Conservation (phyloP, 2,113 vertebrate species). For the Charina bottae region DNA sequence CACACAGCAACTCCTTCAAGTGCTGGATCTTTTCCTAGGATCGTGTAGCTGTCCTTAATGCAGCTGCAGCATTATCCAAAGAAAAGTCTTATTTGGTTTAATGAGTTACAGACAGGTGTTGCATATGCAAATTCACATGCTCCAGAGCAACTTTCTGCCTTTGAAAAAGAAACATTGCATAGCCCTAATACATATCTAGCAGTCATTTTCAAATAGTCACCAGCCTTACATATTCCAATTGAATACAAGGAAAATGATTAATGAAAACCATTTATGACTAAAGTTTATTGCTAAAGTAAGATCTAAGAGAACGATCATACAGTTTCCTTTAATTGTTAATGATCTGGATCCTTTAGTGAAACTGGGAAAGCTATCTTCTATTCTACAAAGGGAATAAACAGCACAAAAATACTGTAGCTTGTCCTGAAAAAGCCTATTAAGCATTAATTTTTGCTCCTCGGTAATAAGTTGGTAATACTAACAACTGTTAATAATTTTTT, state of each 20-base stretch:
- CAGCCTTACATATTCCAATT: neutral
- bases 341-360: neutral
- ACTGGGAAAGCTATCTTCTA: no score
- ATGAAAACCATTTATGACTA: neutral
- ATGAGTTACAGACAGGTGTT: neutral
- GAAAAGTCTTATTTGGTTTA: neutral
- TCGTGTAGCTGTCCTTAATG: neutral
- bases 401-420: neutral
- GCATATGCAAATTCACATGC: neutral
- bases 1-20: neutral
- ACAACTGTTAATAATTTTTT: constrained; percentile 4
- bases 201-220: neutral
- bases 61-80: neutral
- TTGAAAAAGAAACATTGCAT: neutral
- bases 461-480: neutral
- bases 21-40: neutral
- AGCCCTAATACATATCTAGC: neutral
- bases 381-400: no score
- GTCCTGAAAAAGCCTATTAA: neutral
- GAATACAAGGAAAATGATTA: neutral
- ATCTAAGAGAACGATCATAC: neutral
- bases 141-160: neutral
- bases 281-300: neutral
- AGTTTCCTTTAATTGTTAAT: neutral
- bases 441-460: neutral